Evolutionary conservation across 35 echinoderm and acorn worm genomes (phyloP).

Genomic region (Heliocidaris erythrogramma): DNA sequence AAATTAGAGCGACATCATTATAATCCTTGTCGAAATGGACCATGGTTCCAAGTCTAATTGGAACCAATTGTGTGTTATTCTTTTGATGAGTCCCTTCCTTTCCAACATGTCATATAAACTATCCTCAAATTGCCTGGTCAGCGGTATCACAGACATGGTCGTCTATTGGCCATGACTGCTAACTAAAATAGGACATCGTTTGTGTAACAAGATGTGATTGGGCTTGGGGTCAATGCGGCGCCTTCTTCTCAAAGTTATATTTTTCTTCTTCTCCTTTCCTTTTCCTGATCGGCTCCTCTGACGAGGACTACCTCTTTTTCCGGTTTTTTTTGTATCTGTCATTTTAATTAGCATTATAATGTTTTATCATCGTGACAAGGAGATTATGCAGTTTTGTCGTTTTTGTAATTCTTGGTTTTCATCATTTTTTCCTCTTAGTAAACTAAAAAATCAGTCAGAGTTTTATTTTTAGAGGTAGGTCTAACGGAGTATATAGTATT

Average conservation of each 20-base stretch:
- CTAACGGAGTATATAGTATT: no score
- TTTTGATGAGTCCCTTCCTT: not conserved
- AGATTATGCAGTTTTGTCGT: not conserved
- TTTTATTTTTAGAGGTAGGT: no score
- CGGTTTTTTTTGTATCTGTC: not conserved
- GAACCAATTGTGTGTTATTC: conserved; percentile 17
- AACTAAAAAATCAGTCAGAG: no score
- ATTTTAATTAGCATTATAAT: not conserved
- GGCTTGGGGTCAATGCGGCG: not conserved
- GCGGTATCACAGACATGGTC: not conserved
- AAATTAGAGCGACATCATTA: not conserved
- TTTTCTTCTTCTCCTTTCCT: not conserved
- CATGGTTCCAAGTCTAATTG: not conserved
- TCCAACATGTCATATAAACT: not conserved
- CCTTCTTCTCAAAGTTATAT: not conserved
- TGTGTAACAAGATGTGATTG: not conserved
- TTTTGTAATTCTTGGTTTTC: no score
- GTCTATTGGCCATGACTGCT: not conserved
- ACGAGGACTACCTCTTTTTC: not conserved
- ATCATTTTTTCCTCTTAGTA: no score
- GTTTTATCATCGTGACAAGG: not conserved
- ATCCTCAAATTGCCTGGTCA: not conserved
- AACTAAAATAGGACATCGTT: conserved; percentile 12
- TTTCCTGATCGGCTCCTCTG: not conserved
- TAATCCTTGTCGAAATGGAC: conserved; percentile 9